Percentiles rank a stretch among this genome's conserved stretches.
These are phyloP conservation scores for Eurytoma californica DNA, from an alignment of 2,888 invertebrate species.

Conservation along the genomic window DNA sequence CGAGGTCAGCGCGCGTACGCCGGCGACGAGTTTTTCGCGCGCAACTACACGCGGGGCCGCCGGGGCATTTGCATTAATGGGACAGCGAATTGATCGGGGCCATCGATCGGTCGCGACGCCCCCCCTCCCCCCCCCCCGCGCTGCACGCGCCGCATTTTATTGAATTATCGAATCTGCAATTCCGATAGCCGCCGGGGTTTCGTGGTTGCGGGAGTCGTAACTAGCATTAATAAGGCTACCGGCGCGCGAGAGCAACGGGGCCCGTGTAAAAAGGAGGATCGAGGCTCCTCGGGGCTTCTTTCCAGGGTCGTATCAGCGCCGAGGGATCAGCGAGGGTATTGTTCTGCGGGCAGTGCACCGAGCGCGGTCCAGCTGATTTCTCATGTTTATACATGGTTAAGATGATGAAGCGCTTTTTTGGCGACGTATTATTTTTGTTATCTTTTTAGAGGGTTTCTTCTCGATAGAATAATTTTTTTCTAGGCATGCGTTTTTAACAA, in stretches of 20 bases:
- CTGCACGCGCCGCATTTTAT: conserved; percentile 20
- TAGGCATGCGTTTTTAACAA: too few relatives aligned
- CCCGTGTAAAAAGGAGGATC: conserved; percentile 5
- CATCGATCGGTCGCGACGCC: conserved; percentile 28
- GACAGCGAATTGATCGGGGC: conserved; percentile 53
- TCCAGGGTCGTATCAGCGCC: conserved; percentile 10
- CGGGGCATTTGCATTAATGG: conserved; percentile 48
- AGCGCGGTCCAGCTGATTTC: not conserved
- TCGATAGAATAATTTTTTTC: too few relatives aligned
- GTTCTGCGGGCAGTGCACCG: not conserved
- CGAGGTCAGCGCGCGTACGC: not conserved
- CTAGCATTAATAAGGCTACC: conserved; percentile 19
- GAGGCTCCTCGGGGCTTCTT: not conserved
- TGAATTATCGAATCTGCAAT: conserved; percentile 54
- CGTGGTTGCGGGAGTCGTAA: conserved; percentile 6
- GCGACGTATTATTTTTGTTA: not conserved
- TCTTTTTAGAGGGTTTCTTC: not conserved
- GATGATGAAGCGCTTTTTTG: not conserved
- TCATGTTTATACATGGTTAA: conserved; percentile 1
- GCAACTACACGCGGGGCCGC: not conserved
- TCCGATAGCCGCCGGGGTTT: conserved; percentile 26
- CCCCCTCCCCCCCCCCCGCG: not conserved
- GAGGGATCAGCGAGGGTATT: not conserved
- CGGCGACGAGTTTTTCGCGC: conserved; percentile 48
- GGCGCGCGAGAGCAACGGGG: not conserved